Percentiles rank a stretch among this genome's conserved stretches.
These are phyloP conservation scores for Chondrosia reniformis DNA, from an alignment of 37 sponge, comb jelly and placozoan genomes.

Conservation along the genomic window DNA sequence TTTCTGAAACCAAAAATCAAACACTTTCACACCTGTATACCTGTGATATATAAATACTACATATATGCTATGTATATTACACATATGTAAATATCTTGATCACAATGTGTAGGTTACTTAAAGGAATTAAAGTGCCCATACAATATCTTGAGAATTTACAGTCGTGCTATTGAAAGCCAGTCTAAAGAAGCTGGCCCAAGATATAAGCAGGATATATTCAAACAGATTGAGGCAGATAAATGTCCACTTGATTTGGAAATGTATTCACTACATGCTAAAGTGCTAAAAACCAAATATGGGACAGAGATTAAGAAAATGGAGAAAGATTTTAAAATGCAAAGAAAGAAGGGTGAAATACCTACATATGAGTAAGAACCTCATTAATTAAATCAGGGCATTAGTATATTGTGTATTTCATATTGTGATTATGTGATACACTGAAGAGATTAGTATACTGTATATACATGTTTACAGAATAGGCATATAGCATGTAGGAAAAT, in stretches of 20 bases:
- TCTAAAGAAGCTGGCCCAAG: slow-evolving; percentile 34
- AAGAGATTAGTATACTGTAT: too few species aligned
- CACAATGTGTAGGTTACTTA: slow-evolving; percentile 25
- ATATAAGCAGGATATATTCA: not conserved
- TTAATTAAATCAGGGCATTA: too few species aligned
- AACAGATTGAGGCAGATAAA: slow-evolving; percentile 6
- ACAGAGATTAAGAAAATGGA: slow-evolving; percentile 25
- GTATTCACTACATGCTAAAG: slow-evolving; percentile 42
- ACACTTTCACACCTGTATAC: too few species aligned
- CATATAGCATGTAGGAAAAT: too few species aligned
- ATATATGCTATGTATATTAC: too few species aligned
- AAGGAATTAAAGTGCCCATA: not conserved
- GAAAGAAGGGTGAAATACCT: not conserved
- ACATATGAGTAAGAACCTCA: too few species aligned
- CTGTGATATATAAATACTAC: too few species aligned
- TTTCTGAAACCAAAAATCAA: too few species aligned
- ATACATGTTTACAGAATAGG: too few species aligned
- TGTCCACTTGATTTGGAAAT: slow-evolving; percentile 4
- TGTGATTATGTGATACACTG: too few species aligned
- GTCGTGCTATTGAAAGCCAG: slow-evolving; percentile 31
- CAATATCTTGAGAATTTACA: slow-evolving; percentile 50
- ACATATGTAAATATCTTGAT: too few species aligned
- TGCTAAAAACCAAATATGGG: not conserved
- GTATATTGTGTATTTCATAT: too few species aligned
- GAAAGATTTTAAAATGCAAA: slow-evolving; percentile 12